Base-by-base conservation (phyloP, 2,888 invertebrate species). In the Mesodorylaimus sp. region DNA sequence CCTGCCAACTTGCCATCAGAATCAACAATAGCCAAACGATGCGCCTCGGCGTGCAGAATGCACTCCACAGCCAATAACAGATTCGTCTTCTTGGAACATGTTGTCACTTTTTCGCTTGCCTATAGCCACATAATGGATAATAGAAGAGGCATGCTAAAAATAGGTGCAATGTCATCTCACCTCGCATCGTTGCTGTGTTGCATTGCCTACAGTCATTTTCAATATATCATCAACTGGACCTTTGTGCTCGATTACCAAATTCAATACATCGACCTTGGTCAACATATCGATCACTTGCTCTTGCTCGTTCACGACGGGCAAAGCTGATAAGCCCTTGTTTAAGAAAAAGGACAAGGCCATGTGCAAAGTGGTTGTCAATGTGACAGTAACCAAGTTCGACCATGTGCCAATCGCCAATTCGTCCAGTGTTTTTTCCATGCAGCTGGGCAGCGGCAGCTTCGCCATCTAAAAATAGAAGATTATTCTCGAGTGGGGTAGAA, bases 21-120 rank as follows among this genome's bases (percentile, higher is more conserved):
- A 21, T 43, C 27, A 10, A 43, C 44, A 13, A 43, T 27, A 19
- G 27, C 10, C 27, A 43, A 43, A 10, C 44, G 44, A 7, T 43
- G 25, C 7, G 27, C 25, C 13, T 43, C 44, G 27, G 44, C 19
- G 26, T 10, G 25, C 27, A 43, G 10, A 10, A 43, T 5, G 3
- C 13, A 43, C 27, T 43, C 44, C 26, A 43, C 44, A 13, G 44
- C 44, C 19, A 43, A 43, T 27, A 43, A 26, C 19, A 43, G 19
- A 5, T 25, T 24, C 13, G 21, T 43, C 21, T 26, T 7, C 27
- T 43, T 43, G 27, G 24, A 27, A 43, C 44, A 43, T 19, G 44
- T 43, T 7, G 27, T 10, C 19, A 43, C 7, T 26, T 43, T 43
- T 43, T 26, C 26, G 3, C 13, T 3, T 5, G 5, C 27, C 44